Conservation (phyloP, 1,140 invertebrate genomes). For the Danaus melanippus region DNA sequence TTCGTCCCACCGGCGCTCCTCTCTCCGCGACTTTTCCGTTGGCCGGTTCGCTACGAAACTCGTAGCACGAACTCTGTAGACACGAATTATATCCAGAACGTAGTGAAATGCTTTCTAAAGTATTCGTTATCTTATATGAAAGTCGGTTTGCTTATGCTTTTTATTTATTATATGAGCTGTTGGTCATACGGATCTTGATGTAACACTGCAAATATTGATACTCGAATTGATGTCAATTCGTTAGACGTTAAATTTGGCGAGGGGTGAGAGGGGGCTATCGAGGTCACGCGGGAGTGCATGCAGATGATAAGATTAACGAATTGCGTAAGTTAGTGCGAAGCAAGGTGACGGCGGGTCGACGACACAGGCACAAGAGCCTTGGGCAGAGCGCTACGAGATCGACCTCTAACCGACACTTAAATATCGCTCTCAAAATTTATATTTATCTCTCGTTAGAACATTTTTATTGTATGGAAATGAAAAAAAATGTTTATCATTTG, state of each 20-base stretch:
- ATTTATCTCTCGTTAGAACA: constrained; percentile 6
- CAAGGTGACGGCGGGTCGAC: constrained; percentile 66
- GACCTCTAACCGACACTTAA: constrained; percentile 57
- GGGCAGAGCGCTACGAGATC: constrained; percentile 51
- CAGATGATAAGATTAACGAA: constrained; percentile 68
- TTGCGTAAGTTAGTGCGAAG: constrained; percentile 66
- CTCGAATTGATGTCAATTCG: constrained; percentile 25
- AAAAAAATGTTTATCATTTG: neutral
- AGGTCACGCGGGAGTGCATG: constrained; percentile 59
- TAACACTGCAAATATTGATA: constrained; percentile 10
- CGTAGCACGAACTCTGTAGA: constrained; percentile 55
- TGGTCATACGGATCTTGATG: too few species aligned
- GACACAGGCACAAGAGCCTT: constrained; percentile 54
- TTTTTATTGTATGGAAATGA: neutral
- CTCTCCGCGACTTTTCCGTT: constrained; percentile 54
- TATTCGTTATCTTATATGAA: too few species aligned
- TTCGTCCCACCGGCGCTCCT: constrained; percentile 63
- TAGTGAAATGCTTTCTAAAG: constrained; percentile 14
- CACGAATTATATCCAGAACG: constrained; percentile 26
- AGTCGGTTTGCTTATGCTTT: too few species aligned
- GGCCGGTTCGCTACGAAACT: constrained; percentile 41
- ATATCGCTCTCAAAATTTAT: constrained; percentile 39
- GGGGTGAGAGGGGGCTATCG: constrained; percentile 47
- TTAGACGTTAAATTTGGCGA: constrained; percentile 40
- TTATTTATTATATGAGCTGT: too few species aligned